phyloP scores from a whole-genome alignment of 2,113 vertebrate species.

The Channa maculata region DNA sequence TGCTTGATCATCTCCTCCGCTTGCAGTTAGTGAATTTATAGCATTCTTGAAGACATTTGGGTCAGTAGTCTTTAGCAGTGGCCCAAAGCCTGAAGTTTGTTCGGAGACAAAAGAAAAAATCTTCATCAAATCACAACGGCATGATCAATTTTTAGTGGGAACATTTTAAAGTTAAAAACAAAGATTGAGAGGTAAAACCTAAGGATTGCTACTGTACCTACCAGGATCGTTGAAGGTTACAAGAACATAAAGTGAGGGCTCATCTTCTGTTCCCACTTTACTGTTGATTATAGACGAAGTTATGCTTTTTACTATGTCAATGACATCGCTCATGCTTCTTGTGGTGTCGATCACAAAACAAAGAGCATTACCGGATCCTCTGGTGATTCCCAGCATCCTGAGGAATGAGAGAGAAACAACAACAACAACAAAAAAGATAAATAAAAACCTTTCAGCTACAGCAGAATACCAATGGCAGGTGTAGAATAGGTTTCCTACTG shows the following conservation, averaged over 20 bases:
- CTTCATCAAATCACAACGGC: not conserved
- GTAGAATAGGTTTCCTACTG: slow-evolving; percentile 29
- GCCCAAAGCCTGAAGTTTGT: slow-evolving; percentile 60
- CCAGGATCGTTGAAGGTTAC: slow-evolving; percentile 79
- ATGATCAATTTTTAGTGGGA: too few relatives aligned
- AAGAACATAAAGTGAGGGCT: slow-evolving; percentile 72
- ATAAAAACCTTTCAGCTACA: not conserved
- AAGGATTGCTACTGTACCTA: slow-evolving; percentile 4
- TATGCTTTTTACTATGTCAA: slow-evolving; percentile 47
- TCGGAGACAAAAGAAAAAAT: not conserved
- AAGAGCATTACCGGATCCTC: slow-evolving; percentile 65
- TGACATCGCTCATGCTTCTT: slow-evolving; percentile 73
- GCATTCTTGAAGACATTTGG: slow-evolving; percentile 22
- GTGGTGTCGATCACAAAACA: slow-evolving; percentile 78
- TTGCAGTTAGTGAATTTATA: slow-evolving; percentile 31
- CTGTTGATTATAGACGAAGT: slow-evolving; percentile 59
- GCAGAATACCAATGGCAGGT: too few relatives aligned
- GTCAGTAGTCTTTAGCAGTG: slow-evolving; percentile 57
- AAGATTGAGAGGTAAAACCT: too few relatives aligned
- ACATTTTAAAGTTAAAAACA: too few relatives aligned
- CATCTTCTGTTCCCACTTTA: slow-evolving; percentile 39
- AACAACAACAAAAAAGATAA: not conserved
- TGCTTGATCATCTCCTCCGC: slow-evolving; percentile 49
- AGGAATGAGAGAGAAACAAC: not conserved
- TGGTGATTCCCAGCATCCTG: slow-evolving; percentile 75